Conservation (phyloP, 2,888 invertebrate species). For the Lycaena phlaeas region DNA sequence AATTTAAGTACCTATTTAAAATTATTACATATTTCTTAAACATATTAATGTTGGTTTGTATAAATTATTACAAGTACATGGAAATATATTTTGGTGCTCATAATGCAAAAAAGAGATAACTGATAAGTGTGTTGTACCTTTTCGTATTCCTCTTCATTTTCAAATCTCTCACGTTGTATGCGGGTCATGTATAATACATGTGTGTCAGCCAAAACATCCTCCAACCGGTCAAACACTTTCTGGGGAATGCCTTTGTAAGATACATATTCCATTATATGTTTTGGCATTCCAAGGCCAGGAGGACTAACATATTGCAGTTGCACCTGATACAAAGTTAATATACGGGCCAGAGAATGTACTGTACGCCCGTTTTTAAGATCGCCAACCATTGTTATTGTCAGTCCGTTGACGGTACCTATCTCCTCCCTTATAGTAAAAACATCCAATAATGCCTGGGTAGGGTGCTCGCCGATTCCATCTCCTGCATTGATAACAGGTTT, state of each 20-base stretch:
- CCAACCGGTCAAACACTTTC: constrained; percentile 79
- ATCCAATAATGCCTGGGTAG: constrained; percentile 97
- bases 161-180: constrained; percentile 95
- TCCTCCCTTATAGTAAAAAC: constrained; percentile 99
- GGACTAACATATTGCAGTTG: constrained; percentile 94
- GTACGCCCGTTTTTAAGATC: constrained; percentile 98
- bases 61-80: too few species aligned
- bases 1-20: too few species aligned
- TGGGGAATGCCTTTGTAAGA: constrained; percentile 85
- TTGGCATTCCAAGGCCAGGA: constrained; percentile 90
- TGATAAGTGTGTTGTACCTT: too few species aligned
- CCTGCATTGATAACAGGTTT: constrained; percentile 98
- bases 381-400: constrained; percentile 98
- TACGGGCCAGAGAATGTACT: constrained; percentile 95
- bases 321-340: constrained; percentile 95
- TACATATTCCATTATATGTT: constrained; percentile 85
- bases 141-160: constrained; percentile 86
- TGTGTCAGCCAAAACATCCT: constrained; percentile 91
- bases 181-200: constrained; percentile 99
- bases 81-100: too few species aligned
- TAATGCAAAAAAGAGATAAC: too few species aligned
- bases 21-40: background rate
- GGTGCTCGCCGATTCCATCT: constrained; percentile 97
- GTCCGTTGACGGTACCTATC: constrained; percentile 97
- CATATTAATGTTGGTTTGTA: background rate